Evolutionary conservation across 1,140 invertebrate species (phyloP).

Genomic region (Phortica variegata): DNA sequence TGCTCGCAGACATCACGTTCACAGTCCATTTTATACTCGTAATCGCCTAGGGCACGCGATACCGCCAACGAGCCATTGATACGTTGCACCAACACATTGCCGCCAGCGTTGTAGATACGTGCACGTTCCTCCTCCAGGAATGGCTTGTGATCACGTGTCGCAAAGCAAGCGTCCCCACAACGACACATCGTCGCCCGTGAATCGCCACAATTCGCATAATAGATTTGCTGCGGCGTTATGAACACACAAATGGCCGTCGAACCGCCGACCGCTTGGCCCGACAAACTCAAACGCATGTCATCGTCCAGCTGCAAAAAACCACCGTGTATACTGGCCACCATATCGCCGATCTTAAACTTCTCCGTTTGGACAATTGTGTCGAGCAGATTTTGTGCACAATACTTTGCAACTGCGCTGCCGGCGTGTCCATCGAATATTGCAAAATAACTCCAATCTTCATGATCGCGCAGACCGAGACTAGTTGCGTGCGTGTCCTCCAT

Average conservation of each 20-base stretch:
- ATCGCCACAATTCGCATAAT: conserved; percentile 90
- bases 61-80: conserved; percentile 92
- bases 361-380: conserved; percentile 79
- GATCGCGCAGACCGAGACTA: conserved; percentile 59
- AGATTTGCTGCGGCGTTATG: conserved; percentile 66
- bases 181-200: conserved; percentile 87
- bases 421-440: conserved; percentile 98
- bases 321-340: conserved; percentile 78
- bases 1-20: conserved; percentile 80
- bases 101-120: conserved; percentile 91
- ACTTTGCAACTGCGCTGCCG: conserved; percentile 82
- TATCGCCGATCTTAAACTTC: conserved; percentile 73
- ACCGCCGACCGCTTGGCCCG: conserved; percentile 84
- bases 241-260: conserved; percentile 96
- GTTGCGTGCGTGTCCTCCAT: conserved; percentile 97
- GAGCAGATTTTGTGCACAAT: conserved; percentile 91
- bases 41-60: conserved; percentile 90
- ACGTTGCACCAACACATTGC: conserved; percentile 95
- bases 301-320: conserved; percentile 84
- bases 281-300: conserved; percentile 69
- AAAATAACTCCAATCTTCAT: conserved; percentile 94
- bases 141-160: conserved; percentile 95
- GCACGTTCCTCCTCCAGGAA: conserved; percentile 83
- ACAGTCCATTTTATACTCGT: conserved; percentile 92
- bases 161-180: conserved; percentile 74